Base-by-base conservation (phyloP, 2,888 invertebrate genomes). In the Hirtodrosophila trivittata region DNA sequence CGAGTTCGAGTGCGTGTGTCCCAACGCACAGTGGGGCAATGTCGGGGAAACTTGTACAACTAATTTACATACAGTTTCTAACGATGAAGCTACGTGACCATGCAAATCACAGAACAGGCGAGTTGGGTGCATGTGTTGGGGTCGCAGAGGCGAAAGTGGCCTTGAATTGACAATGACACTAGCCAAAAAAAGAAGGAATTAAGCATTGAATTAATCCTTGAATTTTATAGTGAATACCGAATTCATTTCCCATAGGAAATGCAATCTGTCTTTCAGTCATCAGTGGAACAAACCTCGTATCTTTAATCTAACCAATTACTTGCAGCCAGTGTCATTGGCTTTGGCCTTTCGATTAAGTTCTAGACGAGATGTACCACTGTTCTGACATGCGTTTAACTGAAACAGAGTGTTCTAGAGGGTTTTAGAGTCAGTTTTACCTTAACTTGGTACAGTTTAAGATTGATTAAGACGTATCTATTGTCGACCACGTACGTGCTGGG, bases 391-490 rank as follows among this genome's bases (percentile, higher is more conserved):
- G 25, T 28, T 42, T 42, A 42, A 42, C 3, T 42, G 21, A 42
- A 42, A 33, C 38, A n/a, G 5, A 3, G 16, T 14, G 38, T 26
- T 46, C 18, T 5, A 21, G 5, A 6, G 32, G 18, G 28, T 21
- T n/a, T 14, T 46, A 13, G 16, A 49, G 5, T 28, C n/a, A 28
- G 28, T 2, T 4, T 28, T 28, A 2, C 28, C 28, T 28, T 13
- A 12, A 26, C 28, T 42, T 43, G 46, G 25, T 33, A 46, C 65
- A 51, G 62, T 52, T 66, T 64, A 66, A 75, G 87, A 85, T 82
- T 82, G 82, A 82, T 87, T 87, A 87, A 82, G 82, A 82, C 67
- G 80, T 75, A 82, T 82, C 82, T 82, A 68, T 86, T 78, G 83
- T 75, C 64, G 83, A 82, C 66, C 63, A 84, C 81, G 51, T 72